Conservation (phyloP, 1,140 invertebrate genomes). For the Diabrotica undecimpunctata region DNA sequence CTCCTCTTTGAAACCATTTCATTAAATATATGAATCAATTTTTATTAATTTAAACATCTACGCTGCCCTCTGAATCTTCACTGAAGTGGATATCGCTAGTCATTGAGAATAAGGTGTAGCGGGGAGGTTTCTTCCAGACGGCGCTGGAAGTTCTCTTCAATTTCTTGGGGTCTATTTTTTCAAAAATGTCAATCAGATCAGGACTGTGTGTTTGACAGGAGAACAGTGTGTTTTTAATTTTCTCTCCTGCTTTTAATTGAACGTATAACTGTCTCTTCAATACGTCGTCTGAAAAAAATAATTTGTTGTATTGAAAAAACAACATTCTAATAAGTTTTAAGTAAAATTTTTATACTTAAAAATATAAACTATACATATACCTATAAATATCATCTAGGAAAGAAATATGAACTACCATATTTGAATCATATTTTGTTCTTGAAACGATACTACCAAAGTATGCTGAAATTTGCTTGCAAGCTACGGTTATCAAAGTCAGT, state of each 20-base stretch:
- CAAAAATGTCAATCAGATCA: slow-evolving; percentile 64
- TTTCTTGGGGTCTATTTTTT: slow-evolving; percentile 58
- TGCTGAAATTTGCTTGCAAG: no score
- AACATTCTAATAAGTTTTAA: no score
- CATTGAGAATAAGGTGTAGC: slow-evolving; percentile 44
- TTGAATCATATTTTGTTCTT: no score
- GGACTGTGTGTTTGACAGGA: slow-evolving; percentile 59
- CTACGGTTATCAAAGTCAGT: no score
- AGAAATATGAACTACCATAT: no score
- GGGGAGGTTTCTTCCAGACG: slow-evolving; percentile 65
- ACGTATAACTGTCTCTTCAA: slow-evolving; percentile 9
- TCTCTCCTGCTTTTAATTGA: slow-evolving; percentile 21
- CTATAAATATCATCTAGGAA: no score
- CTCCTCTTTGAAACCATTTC: no score
- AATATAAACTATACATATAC: no score
- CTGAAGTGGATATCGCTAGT: slow-evolving; percentile 24
- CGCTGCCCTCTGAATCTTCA: slow-evolving; percentile 17
- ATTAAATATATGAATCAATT: no score
- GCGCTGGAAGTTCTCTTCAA: slow-evolving; percentile 68
- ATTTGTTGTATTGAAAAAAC: neutral
- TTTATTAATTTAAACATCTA: no score
- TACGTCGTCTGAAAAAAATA: slow-evolving; percentile 9
- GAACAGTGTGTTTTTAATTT: slow-evolving; percentile 57
- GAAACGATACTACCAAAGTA: no score
- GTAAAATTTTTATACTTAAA: no score